phyloP scores from a whole-genome alignment of 2,888 invertebrate genomes.

The Tortrix viridana region DNA sequence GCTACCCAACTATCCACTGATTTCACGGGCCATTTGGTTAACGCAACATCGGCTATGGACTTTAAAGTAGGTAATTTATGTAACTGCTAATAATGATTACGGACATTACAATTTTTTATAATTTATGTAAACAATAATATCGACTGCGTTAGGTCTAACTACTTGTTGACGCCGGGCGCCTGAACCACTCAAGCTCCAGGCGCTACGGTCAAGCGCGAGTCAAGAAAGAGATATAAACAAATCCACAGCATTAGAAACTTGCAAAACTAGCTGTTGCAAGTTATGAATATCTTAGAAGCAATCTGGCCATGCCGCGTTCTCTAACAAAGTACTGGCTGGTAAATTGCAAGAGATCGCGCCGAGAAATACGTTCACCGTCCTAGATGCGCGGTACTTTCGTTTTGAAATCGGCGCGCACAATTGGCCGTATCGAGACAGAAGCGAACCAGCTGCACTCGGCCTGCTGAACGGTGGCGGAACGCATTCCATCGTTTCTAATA shows the following conservation, averaged over 20 bases:
- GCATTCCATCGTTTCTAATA: constrained; percentile 63
- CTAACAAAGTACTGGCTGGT: constrained; percentile 70
- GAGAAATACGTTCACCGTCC: constrained; percentile 84
- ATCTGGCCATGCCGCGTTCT: constrained; percentile 73
- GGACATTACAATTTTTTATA: constrained; percentile 2
- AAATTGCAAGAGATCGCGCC: constrained; percentile 80
- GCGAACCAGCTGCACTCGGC: constrained; percentile 58
- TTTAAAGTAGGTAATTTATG: not conserved
- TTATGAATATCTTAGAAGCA: constrained; percentile 71
- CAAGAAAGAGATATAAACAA: constrained; percentile 47
- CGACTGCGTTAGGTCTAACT: not conserved
- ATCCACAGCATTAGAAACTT: constrained; percentile 66
- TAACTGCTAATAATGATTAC: constrained; percentile 18
- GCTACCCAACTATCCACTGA: constrained; percentile 48
- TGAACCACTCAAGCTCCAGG: constrained; percentile 4
- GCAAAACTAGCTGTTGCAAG: constrained; percentile 65
- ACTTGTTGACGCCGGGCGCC: not conserved
- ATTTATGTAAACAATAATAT: constrained; percentile 5
- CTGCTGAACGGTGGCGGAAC: constrained; percentile 59
- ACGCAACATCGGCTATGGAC: constrained; percentile 49
- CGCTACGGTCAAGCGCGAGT: constrained; percentile 15
- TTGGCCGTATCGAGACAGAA: constrained; percentile 80
- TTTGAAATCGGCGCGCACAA: constrained; percentile 83
- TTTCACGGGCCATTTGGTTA: constrained; percentile 64
- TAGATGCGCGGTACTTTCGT: constrained; percentile 84